Evolutionary conservation across 2,797 vertebrate species (phyloP), one percentile per base, ranked within the genome.

Genomic region (Poeciliopsis paucimaculata): DNA sequence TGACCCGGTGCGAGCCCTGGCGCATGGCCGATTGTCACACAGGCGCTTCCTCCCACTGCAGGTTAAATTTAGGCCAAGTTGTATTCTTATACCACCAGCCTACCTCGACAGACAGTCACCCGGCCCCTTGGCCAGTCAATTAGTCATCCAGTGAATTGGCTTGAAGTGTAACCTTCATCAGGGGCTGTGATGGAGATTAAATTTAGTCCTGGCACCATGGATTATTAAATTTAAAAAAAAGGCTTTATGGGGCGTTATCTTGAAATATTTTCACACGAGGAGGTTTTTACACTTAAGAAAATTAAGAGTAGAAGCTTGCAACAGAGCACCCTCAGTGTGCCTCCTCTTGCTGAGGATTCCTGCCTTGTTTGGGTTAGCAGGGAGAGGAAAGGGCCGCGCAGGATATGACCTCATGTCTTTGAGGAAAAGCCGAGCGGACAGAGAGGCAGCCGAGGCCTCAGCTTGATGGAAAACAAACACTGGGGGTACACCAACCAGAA

Each of bases 11-110:
- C 88, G 82, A 93, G 90, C 84, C 87, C 96, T 97, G 97, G 97
- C 97, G 3, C 91, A 88, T 91, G 90, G 97, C 97, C 97, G 92
- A 96, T 96, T 97, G 96, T 98, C 97, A 97, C 96, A 97, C 96
- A 96, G 95, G 94, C 95, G 94, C 95, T 98, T 98, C 97, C 97
- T 98, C 95, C 91, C 88, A 87, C 86, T 82, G 92, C 80, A 71
- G 96, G 96, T 97, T 97, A 97, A 98, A 97, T 97, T 97, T 97
- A 96, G 97, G 92, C 20, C 79, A 53, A 84, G 92, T 94, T 96
- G 95, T 97, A 97, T 97, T 97, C 96, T 97, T 97, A 96, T 95
- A 92, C 92, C 87, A 72, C 46, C 85, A 84, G 89, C 88, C 88
- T 90, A 89, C 36, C 89, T 89, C 86, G 85, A 91, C 92, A 93